These are phyloP conservation scores for Homalodisca vitripennis DNA, from an alignment of 1,140 invertebrate species.

Conservation along the genomic window DNA sequence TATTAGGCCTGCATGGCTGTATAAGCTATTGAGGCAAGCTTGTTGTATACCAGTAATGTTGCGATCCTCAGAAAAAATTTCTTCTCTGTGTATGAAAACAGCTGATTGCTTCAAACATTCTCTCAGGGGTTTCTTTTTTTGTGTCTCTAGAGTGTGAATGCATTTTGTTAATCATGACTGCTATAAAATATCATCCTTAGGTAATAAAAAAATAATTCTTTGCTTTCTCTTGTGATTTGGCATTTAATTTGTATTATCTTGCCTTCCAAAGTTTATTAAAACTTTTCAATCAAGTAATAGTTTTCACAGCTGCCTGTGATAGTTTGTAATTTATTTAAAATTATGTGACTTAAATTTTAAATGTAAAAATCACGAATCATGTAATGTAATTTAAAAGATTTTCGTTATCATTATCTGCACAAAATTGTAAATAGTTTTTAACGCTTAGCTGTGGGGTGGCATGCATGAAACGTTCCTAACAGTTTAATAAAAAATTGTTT, in stretches of 20 bases:
- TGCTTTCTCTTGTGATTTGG: constrained; percentile 21
- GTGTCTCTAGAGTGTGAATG: too few species aligned
- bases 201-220: constrained; percentile 18
- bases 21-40: too few species aligned
- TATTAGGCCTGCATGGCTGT: too few species aligned
- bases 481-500: too few species aligned
- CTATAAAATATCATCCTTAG: too few species aligned
- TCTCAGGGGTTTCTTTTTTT: too few species aligned
- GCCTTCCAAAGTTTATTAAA: constrained; percentile 2
- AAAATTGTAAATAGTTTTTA: constrained; percentile 23
- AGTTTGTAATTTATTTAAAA: constrained; percentile 24
- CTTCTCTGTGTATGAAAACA: too few species aligned
- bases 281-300: constrained; percentile 3
- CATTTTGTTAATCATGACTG: too few species aligned
- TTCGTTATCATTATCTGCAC: not conserved
- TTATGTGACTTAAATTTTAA: constrained; percentile 9
- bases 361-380: constrained; percentile 7
- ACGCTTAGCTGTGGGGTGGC: constrained; percentile 20
- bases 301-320: constrained; percentile 23
- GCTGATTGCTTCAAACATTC: too few species aligned
- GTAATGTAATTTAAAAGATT: constrained; percentile 1
- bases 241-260: constrained; percentile 22
- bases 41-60: too few species aligned
- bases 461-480: constrained; percentile 3
- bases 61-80: too few species aligned